Evolutionary conservation across 2,888 invertebrate genomes (phyloP), one percentile per base, ranked within the genome.

Genomic region (Cataglyphis livida): DNA sequence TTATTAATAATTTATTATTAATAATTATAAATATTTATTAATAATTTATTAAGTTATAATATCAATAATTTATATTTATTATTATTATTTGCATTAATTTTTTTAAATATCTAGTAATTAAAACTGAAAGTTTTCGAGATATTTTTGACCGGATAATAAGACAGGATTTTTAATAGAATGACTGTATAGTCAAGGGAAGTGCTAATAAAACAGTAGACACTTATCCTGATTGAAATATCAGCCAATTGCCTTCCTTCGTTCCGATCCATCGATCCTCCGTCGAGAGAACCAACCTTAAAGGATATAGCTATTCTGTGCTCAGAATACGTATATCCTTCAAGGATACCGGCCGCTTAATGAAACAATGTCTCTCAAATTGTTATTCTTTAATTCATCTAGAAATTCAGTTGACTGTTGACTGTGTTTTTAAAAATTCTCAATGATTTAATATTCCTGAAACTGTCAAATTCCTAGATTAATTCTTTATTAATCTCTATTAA

Each of bases 191-290:
- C 18, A 28, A 35, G 3, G 10, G 32, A 59, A 44, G 59, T 44
- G 59, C 59, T 78, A 78, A 78, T 78, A 78, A 70, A 70, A 59
- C 59, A 78, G 78, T 59, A 71, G 78, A 70, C 71, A 78, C 44
- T 78, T 78, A 78, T 78, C 59, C 71, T 71, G 78, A 78, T 70
- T 78, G 78, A 78, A 78, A 78, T 78, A 78, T 71, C 78, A 78
- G 59, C 59, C 71, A 78, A 78, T 78, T 78, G 44, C 12, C 59
- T 59, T 44, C 21, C 44, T 59, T 18, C 59, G 25, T 78, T 70
- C 35, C 44, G 70, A 70, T 21, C 6, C 59, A 61, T 78, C 78
- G 78, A 78, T 18, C 12, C 32, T 70, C 48, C 48, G n/a, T 59
- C 32, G 32, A 41, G 41, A 48, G 18, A 38, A 65, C n/a, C 54